These are phyloP conservation scores for Hypomecis punctinalis DNA, from an alignment of 2,888 invertebrate genomes.

Conservation along the genomic window DNA sequence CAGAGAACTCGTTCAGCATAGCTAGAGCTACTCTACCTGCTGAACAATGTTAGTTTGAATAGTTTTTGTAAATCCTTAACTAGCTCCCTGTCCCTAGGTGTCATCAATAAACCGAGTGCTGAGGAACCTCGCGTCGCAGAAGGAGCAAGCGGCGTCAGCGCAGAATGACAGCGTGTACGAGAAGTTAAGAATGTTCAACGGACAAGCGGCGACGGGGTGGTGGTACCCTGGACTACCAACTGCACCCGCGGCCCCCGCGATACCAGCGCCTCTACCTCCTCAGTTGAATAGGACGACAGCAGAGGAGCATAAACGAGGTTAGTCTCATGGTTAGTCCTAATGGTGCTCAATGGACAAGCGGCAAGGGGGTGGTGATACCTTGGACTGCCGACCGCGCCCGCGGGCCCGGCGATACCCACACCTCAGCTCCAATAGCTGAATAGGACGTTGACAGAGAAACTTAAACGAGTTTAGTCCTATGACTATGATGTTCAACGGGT, in stretches of 20 bases:
- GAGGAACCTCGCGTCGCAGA: slow-evolving; percentile 97
- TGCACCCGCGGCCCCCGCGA: slow-evolving; percentile 89
- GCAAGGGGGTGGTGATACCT: no score
- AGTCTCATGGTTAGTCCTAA: slow-evolving; percentile 49
- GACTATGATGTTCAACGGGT: no score
- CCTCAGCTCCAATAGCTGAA: no score
- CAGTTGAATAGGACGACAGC: slow-evolving; percentile 84
- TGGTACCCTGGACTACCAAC: slow-evolving; percentile 94
- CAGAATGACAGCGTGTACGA: slow-evolving; percentile 97
- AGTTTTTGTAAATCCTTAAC: background rate
- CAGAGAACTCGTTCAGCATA: no score
- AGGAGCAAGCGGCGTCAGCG: slow-evolving; percentile 94
- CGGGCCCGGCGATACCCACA: no score
- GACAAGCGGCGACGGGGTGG: slow-evolving; percentile 92
- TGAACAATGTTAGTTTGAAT: background rate
- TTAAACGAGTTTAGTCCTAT: no score
- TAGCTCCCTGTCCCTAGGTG: slow-evolving; percentile 86
- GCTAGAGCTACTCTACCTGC: no score
- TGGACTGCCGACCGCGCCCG: no score
- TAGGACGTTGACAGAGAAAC: no score
- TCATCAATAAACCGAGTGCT: slow-evolving; percentile 99
- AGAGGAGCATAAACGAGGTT: slow-evolving; percentile 92
- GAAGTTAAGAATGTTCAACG: slow-evolving; percentile 97
- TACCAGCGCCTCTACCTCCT: slow-evolving; percentile 88
- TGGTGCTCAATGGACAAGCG: no score